Base-by-base conservation (phyloP, 2,113 vertebrate genomes). In the Puffinus mauretanicus region DNA sequence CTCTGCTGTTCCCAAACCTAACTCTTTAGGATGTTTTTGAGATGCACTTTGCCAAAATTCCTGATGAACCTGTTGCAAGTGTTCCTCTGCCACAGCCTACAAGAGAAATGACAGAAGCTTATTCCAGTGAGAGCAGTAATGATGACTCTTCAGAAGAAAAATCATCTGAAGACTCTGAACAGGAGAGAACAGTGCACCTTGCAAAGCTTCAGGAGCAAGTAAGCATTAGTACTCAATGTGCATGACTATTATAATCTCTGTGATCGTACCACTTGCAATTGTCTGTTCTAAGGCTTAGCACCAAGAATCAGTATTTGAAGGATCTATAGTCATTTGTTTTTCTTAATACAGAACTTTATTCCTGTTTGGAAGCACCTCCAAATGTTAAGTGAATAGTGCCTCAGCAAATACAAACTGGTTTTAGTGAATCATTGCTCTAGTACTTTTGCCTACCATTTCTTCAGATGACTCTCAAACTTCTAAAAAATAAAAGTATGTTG, bases 11-110 rank as follows among this genome's bases (percentile, higher is more conserved):
- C 52, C 62, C 65, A 52, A 93, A 82, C 16, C 46, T 47, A 79
- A 94, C 86, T 62, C 84, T 80, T 86, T 92, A 99, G 99, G 99
- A 99, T 49, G 98, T 99, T 86, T 99, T 99, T 96, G 99, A 99
- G 98, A 98, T 94, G 22, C 98, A 97, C 71, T 99, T 98, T 98
- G 97, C 98, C 54, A 99, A 98, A 96, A 97, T 99, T 92, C 97
- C 98, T 16, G 98, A 98, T n/a, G 98, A 98, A 62, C 96, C 97
- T 51, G 70, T 95, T 76, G 93, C 82, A 38, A 92, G 66, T n/a
- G 62, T 47, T 51, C n/a, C 70, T 60, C 54, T 70, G 7, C 55
- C 64, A 64, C 95, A 93, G 40, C 34, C 82, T 69, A 49, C 40
- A 34, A 67, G 64, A 52, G 60, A 93, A 92, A 72, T 52, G 54